A percentile compares a stretch with the other conserved stretches of the same genome.
Conservation (phyloP, 2,888 invertebrate genomes). For the Habrosyne pyritoides region DNA sequence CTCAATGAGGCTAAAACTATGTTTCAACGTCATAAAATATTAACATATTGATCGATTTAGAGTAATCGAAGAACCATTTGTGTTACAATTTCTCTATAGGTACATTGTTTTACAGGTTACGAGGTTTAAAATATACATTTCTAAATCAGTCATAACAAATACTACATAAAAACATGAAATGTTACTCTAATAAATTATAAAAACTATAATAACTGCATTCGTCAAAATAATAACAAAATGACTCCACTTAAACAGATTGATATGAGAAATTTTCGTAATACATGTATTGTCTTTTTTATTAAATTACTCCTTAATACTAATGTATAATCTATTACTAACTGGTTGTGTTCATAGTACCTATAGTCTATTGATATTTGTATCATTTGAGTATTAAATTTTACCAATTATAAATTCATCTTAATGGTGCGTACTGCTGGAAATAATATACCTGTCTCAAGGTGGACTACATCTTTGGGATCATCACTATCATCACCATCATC, state of each 20-base stretch:
- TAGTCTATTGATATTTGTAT: conserved; percentile 24
- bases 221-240: conserved; percentile 17
- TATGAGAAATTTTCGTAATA: conserved; percentile 72
- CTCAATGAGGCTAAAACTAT: too few relatives aligned
- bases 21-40: too few relatives aligned
- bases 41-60: not conserved
- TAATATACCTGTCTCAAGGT: not conserved
- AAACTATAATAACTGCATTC: conserved; percentile 14
- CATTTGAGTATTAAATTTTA: conserved; percentile 28
- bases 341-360: conserved; percentile 25
- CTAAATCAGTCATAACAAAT: not conserved
- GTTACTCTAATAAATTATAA: conserved; percentile 4
- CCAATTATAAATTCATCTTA: conserved; percentile 14
- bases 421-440: not conserved
- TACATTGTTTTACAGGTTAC: not conserved
- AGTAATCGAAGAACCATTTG: not conserved
- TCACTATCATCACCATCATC: not conserved
- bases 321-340: conserved; percentile 51
- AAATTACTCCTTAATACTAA: conserved; percentile 64
- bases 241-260: conserved; percentile 50
- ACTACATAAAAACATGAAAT: not conserved
- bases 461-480: not conserved
- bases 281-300: conserved; percentile 78
- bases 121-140: not conserved
- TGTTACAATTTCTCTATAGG: not conserved